These are phyloP conservation scores for Cinclus mexicanus DNA, from an alignment of 2,113 vertebrate genomes.

Conservation along the genomic window DNA sequence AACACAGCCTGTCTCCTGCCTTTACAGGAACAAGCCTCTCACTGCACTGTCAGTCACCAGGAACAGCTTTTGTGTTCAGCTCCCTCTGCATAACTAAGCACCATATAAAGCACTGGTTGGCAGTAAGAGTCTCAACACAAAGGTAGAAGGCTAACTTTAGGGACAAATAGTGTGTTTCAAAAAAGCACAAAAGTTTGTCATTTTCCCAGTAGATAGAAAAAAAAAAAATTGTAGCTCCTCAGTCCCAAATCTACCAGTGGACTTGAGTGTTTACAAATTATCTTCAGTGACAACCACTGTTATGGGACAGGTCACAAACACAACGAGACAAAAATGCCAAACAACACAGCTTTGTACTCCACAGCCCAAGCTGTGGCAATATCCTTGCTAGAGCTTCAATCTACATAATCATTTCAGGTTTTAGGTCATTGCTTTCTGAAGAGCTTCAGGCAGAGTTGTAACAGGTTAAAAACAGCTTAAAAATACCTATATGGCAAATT, in stretches of 20 bases:
- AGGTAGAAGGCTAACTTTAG: neutral
- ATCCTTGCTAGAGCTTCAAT: neutral
- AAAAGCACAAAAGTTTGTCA: neutral
- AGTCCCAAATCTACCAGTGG: neutral
- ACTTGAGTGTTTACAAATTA: neutral
- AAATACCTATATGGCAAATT: neutral
- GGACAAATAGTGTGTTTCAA: neutral
- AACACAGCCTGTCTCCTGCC: neutral
- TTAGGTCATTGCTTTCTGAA: neutral
- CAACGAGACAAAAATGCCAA: neutral
- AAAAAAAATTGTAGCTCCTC: neutral
- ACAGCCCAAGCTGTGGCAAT: rapidly evolving
- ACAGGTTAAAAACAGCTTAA: neutral
- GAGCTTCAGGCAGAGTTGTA: neutral
- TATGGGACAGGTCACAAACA: neutral
- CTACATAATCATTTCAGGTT: neutral
- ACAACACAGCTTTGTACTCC: neutral
- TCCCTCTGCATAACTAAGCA: neutral
- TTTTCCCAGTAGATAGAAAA: neutral
- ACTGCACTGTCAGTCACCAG: neutral
- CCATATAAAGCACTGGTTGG: rapidly evolving
- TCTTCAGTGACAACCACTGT: neutral
- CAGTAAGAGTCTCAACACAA: neutral
- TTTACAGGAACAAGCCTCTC: neutral
- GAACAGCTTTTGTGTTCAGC: neutral